Evolutionary conservation across 2,797 vertebrate genomes (phyloP), one percentile per base, ranked within the genome.

Genomic region (Amblyopsis hoosieri): DNA sequence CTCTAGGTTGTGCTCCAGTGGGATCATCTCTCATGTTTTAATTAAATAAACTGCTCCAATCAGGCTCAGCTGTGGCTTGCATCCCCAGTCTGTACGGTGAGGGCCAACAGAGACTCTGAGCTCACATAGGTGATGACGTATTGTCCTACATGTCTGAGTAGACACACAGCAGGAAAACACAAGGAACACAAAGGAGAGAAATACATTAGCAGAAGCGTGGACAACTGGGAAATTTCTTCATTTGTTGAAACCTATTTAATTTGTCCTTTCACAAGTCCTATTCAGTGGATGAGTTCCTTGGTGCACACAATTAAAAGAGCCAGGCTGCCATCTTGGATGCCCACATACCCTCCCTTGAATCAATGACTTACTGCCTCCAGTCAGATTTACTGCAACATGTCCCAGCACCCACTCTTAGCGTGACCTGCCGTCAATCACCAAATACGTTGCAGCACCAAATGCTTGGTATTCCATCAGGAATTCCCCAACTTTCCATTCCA

Each of bases 11-110:
- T 49, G 15, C 75, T 86, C 87, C 79, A 52, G 72, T 76, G 84
- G 90, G 89, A 92, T 89, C 74, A 29, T 29, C 84, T 86, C 82
- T 86, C 79, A 77, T 85, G 83, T 87, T 90, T 90, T 91, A 91
- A 92, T 91, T 89, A 91, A 91, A 90, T 90, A 89, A 89, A 89
- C 85, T 81, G 67, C 78, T 78, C 83, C 80, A 71, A 88, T 86
- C 73, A 68, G 65, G 81, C 86, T 81, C 89, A 91, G 90, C 88
- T 91, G 90, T 84, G 89, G 75, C 79, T 79, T 72, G 75, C 72
- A 81, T 88, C 82, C 73, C 68, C 75, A 64, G 79, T 69, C 74
- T 67, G 88, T 80, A 75, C 54, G 79, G 84, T 87, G 62, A 37
- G 58, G 81, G 80, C 66, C 79, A 71, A 72, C 66, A 73, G 46